Evolutionary conservation across 2,888 invertebrate genomes (phyloP), one percentile per base, ranked within the genome.

Genomic region (Oeneis ivallda): DNA sequence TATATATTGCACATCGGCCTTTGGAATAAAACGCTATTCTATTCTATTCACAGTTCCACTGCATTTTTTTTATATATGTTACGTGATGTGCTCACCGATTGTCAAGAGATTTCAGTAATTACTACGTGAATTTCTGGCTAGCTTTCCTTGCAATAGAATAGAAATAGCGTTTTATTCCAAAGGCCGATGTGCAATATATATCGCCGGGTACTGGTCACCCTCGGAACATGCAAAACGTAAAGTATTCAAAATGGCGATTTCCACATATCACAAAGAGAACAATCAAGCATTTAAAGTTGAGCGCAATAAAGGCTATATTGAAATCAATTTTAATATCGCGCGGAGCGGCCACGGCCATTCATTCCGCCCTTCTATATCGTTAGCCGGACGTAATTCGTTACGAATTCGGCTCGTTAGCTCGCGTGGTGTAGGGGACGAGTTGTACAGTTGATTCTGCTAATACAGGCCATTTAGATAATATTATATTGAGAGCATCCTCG

Each of bases 251-350:
- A 45, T 58, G 39, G 11, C 15, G 13, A 10, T 59, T 58, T 0
- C 7, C 45, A 13, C 45, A 15, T 8, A 5, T 62, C 70, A 71
- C 71, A 70, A 71, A 74, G 71, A 69, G 70, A 72, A 74, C 74
- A 73, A 72, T 74, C 72, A 70, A 66, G 66, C 70, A 57, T 72
- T 66, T 65, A 69, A 71, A 75, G 71, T 70, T 71, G 66, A 66
- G 56, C 62, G 72, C 75, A 75, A 75, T 76, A 75, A 69, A 71
- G 72, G 70, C 67, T 70, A 65, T 70, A 65, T 71, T 61, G 71
- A 68, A 75, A 76, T 76, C 75, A 76, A 76, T 76, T 76, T 76
- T 70, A 74, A 76, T 76, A 76, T 72, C 71, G 72, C 54, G 72
- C 53, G 58, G 67, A 26, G 49, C 62, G 68, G 66, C 64, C 65